Conservation (phyloP, 2,113 vertebrate genomes). For the Diadophis punctatus region DNA sequence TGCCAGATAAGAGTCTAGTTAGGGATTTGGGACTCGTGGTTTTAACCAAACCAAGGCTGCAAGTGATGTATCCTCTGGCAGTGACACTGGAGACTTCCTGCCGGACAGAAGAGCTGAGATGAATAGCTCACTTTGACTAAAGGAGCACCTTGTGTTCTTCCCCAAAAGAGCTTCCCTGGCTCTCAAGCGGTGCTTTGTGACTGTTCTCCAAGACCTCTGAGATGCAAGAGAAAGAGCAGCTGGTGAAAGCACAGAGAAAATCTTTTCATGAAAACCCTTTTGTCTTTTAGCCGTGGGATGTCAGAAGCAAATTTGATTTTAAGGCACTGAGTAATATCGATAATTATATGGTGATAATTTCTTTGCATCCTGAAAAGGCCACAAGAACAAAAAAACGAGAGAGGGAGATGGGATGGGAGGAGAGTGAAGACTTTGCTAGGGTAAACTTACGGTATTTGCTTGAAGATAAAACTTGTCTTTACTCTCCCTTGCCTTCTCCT, state of each 20-base stretch:
- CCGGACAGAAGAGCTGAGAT: neutral
- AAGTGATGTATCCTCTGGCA: neutral
- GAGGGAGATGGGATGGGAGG: neutral
- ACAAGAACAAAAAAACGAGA: neutral
- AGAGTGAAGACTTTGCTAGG: neutral
- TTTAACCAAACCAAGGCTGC: neutral
- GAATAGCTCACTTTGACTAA: neutral
- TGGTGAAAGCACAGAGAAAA: neutral
- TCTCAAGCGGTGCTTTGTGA: neutral
- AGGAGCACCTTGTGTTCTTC: neutral
- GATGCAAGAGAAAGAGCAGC: slow-evolving; percentile 2
- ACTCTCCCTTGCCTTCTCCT: neutral
- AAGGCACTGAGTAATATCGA: slow-evolving; percentile 20
- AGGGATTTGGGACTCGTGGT: neutral
- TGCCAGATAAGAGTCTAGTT: neutral
- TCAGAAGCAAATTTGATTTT: slow-evolving; percentile 23
- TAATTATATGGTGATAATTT: slow-evolving; percentile 14
- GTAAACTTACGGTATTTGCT: neutral
- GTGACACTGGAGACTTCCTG: neutral
- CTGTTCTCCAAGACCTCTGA: neutral
- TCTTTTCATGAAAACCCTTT: slow-evolving; percentile 11
- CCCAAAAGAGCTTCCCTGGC: neutral
- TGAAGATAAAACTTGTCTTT: neutral
- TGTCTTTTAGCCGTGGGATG: slow-evolving; percentile 2
- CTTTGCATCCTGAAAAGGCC: slow-evolving; percentile 2